These are phyloP conservation scores for Pollimyrus isidori DNA, from an alignment of 2,113 vertebrate genomes.

Conservation along the genomic window DNA sequence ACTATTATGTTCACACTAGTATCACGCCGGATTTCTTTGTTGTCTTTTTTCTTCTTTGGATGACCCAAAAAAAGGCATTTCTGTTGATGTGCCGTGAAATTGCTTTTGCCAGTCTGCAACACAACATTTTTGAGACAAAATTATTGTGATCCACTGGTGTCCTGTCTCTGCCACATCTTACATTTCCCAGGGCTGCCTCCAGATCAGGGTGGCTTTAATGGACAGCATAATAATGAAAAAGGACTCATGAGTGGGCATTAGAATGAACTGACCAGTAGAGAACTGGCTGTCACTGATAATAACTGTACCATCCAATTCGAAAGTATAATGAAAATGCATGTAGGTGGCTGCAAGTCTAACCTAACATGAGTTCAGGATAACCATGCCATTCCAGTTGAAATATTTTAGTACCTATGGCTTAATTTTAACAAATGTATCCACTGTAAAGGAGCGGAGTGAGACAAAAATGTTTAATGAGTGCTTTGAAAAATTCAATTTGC, in stretches of 20 bases:
- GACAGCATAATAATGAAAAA: neutral
- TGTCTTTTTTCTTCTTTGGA: conserved; percentile 29
- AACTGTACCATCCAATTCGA: neutral
- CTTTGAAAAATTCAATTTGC: conserved; percentile 42
- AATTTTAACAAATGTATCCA: conserved; percentile 49
- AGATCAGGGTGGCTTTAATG: neutral
- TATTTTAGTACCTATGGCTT: conserved; percentile 25
- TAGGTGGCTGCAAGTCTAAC: neutral
- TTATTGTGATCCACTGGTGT: neutral
- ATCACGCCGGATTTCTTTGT: too few species aligned
- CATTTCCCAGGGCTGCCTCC: neutral
- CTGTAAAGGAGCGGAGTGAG: conserved; percentile 41
- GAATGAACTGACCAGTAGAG: neutral
- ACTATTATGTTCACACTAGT: too few species aligned
- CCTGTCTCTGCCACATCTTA: neutral
- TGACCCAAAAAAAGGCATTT: conserved; percentile 37
- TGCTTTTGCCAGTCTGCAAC: conserved; percentile 29
- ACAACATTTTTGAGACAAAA: neutral
- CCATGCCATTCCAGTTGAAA: conserved; percentile 23
- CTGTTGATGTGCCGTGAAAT: conserved; percentile 39
- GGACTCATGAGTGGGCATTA: neutral
- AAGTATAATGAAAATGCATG: neutral
- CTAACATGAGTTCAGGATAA: neutral
- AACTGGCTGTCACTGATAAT: neutral
- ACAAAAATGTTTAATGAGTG: conserved; percentile 29